A percentile compares a stretch with the other conserved stretches of the same genome.
Evolutionary conservation across 2,797 vertebrate genomes (phyloP).

Genomic region (Spinus pinus): DNA sequence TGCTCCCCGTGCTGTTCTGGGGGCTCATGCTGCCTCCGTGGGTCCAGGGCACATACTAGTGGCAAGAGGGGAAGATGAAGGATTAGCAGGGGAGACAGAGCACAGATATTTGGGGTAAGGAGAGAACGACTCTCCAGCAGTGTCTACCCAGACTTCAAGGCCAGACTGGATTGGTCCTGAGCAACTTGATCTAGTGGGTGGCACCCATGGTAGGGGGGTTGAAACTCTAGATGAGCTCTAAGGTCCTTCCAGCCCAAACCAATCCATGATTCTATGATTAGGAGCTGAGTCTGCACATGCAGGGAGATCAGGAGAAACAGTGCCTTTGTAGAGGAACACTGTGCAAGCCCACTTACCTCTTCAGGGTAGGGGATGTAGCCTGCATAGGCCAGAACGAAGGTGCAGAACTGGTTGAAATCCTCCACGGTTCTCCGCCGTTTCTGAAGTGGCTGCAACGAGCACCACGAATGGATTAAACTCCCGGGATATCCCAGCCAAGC

Average conservation of each 20-base stretch:
- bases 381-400: slow-evolving; percentile 96
- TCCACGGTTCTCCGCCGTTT: slow-evolving; percentile 91
- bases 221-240: neutral
- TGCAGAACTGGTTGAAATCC: slow-evolving; percentile 99
- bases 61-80: slow-evolving; percentile 60
- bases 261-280: neutral
- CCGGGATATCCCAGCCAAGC: neutral
- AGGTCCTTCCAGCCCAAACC: neutral
- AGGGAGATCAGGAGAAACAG: neutral
- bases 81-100: neutral
- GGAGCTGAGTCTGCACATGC: neutral
- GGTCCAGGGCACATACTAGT: slow-evolving; percentile 67
- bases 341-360: slow-evolving; percentile 11
- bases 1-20: slow-evolving; percentile 95
- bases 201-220: neutral
- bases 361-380: slow-evolving; percentile 97
- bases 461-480: neutral
- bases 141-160: neutral
- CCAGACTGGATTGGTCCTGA: neutral
- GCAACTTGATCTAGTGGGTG: neutral
- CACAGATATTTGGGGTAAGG: no score
- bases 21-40: slow-evolving; percentile 91
- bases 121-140: neutral
- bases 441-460: slow-evolving; percentile 58
- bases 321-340: neutral